Conservation (phyloP, 1,140 invertebrate genomes). For the Lycorma delicatula region DNA sequence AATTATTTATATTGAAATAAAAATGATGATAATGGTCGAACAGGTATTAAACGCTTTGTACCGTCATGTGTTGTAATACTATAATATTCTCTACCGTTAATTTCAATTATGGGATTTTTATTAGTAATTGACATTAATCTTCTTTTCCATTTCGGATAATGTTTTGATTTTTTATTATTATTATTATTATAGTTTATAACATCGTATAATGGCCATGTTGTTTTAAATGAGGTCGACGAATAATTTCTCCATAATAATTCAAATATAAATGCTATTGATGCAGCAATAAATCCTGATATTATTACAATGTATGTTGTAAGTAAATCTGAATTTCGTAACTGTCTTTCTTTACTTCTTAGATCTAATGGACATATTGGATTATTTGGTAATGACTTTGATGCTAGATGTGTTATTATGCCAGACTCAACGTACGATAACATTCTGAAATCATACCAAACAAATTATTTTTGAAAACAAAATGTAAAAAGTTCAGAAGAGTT, state of each 20-base stretch:
- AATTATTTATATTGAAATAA: conserved; percentile 48
- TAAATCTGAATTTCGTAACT: conserved; percentile 56
- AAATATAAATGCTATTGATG: conserved; percentile 49
- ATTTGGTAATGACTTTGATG: conserved; percentile 50
- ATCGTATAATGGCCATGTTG: neutral
- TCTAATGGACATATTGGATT: conserved; percentile 68
- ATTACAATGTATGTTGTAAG: conserved; percentile 60
- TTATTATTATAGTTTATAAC: neutral
- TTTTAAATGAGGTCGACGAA: neutral
- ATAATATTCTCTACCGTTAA: conserved; percentile 69
- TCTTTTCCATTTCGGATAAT: neutral
- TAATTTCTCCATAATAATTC: conserved; percentile 43
- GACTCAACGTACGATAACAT: conserved; percentile 55
- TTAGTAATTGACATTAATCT: conserved; percentile 8
- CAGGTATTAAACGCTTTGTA: conserved; percentile 53
- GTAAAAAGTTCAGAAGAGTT: too few relatives aligned
- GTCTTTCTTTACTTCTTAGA: conserved; percentile 66
- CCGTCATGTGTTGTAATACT: conserved; percentile 48
- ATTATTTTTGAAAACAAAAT: too few relatives aligned
- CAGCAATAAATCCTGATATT: conserved; percentile 49
- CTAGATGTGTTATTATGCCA: conserved; percentile 58
- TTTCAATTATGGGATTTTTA: conserved; percentile 41
- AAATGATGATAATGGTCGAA: conserved; percentile 59
- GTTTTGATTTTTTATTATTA: neutral
- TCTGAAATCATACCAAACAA: conserved; percentile 37